Evolutionary conservation across 2,888 invertebrate genomes (phyloP).

Genomic region (Drosophila rellima): DNA sequence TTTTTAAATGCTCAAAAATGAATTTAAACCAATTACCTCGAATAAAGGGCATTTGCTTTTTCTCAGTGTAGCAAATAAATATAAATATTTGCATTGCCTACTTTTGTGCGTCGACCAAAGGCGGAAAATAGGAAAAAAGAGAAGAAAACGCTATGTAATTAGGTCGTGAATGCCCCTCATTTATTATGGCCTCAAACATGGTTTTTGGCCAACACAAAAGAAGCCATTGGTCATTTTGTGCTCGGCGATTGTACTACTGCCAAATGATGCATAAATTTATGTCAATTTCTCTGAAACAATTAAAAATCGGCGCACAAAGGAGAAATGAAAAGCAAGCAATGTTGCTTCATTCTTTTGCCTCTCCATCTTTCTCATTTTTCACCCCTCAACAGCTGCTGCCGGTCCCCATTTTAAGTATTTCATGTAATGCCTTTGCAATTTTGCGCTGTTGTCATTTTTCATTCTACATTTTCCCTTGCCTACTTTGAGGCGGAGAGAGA

Average conservation of each 20-base stretch:
- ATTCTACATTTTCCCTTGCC: constrained; percentile 43
- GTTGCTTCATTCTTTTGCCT: constrained; percentile 11
- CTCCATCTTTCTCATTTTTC: too few species aligned
- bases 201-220: constrained; percentile 40
- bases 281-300: constrained; percentile 75
- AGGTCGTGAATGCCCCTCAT: constrained; percentile 52
- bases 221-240: constrained; percentile 43
- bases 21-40: not conserved
- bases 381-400: not conserved
- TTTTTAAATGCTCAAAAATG: not conserved
- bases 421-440: constrained; percentile 73
- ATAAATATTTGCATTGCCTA: constrained; percentile 60
- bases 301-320: constrained; percentile 49
- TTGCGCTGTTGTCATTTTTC: constrained; percentile 71
- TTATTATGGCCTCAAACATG: constrained; percentile 51
- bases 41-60: constrained; percentile 2
- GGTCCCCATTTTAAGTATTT: constrained; percentile 55
- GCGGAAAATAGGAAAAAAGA: not conserved
- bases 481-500: constrained; percentile 39
- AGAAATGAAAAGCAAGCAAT: constrained; percentile 38
- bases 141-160: constrained; percentile 38
- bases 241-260: constrained; percentile 43
- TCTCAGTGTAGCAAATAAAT: constrained; percentile 37
- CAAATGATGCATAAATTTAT: constrained; percentile 72
- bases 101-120: constrained; percentile 43